These are phyloP conservation scores for Tenthredo livida DNA, from an alignment of 2,888 invertebrate genomes.

Conservation along the genomic window DNA sequence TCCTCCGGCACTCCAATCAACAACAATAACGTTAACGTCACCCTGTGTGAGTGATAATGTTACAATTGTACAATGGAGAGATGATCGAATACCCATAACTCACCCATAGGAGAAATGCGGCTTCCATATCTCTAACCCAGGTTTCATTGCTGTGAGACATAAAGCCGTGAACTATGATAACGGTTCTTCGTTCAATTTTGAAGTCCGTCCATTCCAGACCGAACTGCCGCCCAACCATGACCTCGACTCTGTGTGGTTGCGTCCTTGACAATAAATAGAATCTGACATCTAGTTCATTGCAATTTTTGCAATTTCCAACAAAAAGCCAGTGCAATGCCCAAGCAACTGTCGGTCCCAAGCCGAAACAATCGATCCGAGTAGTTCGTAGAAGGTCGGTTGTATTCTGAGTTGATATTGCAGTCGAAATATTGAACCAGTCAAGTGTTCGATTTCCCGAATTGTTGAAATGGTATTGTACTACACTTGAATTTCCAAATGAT, in stretches of 20 bases:
- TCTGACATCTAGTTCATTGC: constrained; percentile 78
- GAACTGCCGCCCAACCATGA: constrained; percentile 78
- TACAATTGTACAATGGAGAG: background rate
- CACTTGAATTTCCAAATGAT: background rate
- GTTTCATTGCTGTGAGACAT: constrained; percentile 81
- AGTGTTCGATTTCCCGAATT: constrained; percentile 30
- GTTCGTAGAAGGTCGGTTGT: constrained; percentile 59
- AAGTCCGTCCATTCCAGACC: constrained; percentile 82
- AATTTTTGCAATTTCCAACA: constrained; percentile 78
- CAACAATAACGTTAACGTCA: constrained; percentile 83
- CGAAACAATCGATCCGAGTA: constrained; percentile 79
- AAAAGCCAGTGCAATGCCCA: constrained; percentile 77
- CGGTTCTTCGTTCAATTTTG: constrained; percentile 79
- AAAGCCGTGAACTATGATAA: constrained; percentile 84
- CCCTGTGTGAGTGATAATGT: constrained; percentile 75
- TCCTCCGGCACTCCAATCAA: constrained; percentile 84
- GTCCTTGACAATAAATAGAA: constrained; percentile 79
- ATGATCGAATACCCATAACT: constrained; percentile 54
- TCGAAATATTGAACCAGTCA: constrained; percentile 18
- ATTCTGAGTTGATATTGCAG: background rate
- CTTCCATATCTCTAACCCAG: constrained; percentile 83
- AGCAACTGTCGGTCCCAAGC: constrained; percentile 77
- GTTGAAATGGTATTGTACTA: background rate
- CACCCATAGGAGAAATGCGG: constrained; percentile 82
- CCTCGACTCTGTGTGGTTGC: constrained; percentile 77